Evolutionary conservation across 2,113 vertebrate species (phyloP), one percentile per base, ranked within the genome.

Genomic region (Australoheros scitulus): DNA sequence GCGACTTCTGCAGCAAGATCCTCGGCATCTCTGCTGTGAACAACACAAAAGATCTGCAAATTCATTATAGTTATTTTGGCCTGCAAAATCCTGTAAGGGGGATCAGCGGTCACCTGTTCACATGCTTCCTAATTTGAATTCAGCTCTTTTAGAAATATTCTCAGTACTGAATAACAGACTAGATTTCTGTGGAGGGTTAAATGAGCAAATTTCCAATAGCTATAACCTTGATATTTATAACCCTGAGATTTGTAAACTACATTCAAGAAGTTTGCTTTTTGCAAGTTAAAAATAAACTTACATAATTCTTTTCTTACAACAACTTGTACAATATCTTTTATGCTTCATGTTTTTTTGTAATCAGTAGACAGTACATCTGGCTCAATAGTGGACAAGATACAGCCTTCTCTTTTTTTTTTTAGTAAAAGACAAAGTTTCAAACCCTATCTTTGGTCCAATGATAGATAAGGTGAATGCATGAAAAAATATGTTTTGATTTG

Each of bases 401-500:
- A 1, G 10, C 24, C 47, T 36, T 61, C 1, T 26, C 4, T 3
- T 11, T 22, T 11, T 2, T 32, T 24, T 55, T 22, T 41, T 52
- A n/a, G 32, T 61, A 20, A 64, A 83, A 60, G 20, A 29, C 60
- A 59, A 63, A 17, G 43, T 41, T 59, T 72, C 1, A 60, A 50
- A 9, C 26, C 24, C 15, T 32, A 13, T 88, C n/a, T 55, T 56
- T 72, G 15, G 41, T 63, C 41, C 68, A 82, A 47, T 11, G 24
- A 59, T 77, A 60, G 59, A 70, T 81, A 20, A 17, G 3, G 6
- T 55, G 14, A 50, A 68, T 18, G 3, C n/a, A 58, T 34, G 11
- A 15, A 78, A 56, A 82, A 17, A 81, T 5, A 47, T 0, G 1
- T 61, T 83, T 82, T 86, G 72, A 84, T 76, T 79, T 83, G 79